Base-by-base conservation (phyloP, 2,797 vertebrate species). In the Todus mexicanus region DNA sequence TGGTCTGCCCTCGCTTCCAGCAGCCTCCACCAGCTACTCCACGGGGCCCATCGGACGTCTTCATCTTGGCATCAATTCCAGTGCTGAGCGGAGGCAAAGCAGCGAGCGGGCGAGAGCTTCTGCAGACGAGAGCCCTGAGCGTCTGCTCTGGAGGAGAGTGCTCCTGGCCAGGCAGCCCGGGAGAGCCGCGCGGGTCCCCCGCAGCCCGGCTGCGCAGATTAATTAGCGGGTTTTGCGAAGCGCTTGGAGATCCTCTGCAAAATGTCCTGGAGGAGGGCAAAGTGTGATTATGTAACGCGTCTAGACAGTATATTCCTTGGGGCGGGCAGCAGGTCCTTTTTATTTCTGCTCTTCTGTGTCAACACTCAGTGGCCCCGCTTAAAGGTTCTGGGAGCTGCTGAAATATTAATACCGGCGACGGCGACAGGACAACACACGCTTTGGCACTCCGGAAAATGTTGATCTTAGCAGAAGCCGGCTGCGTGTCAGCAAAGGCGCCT, bases 201-300 rank as follows among this genome's bases (percentile, higher is more conserved):
- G 2, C 77, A 50, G 75, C 65, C 12, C 15, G 54, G 25, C 64
- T 43, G 33, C 38, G 10, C 35, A 54, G 89, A 84, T 81, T 74
- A 31, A 72, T 66, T 65, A 77, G 82, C 73, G 77, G 40, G 40
- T 31, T 84, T 75, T 68, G 69, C 3, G 18, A 87, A 87, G 82
- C 6, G 87, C 79, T 91, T 51, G 33, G 92, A 87, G 91, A 78
- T 85, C 84, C 69, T 71, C 42, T 21, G 23, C 0, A 2, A 68
- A 54, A 57, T 31, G 92, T 65, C 93, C 94, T 91, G 93, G 69
- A 42, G 26, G 92, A 93, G 94, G 94, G 80, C 94, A 91, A 91
- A 71, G 19, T 54, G 92, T 43, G 82, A 43, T 91, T 89, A 81
- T 73, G 31, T 91, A 93, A 91, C 1, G 31, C 3, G 87, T 90